Evolutionary conservation across 2,113 vertebrate species (phyloP), one percentile per base, ranked within the genome.

Genomic region (Sinocyclocheilus grahami): DNA sequence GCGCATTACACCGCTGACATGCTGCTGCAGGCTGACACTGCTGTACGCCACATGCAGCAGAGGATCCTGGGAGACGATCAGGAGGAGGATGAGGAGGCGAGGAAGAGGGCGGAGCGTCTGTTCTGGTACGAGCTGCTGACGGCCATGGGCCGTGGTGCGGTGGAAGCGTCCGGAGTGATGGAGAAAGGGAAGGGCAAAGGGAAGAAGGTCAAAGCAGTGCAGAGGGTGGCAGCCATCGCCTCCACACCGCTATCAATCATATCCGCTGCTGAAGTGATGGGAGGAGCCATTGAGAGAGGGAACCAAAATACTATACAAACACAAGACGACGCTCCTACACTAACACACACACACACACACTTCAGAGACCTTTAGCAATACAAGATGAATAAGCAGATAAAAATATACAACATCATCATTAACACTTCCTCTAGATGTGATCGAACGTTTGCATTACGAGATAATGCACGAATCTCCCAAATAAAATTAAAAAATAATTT

Each of bases 251-350:
- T 95, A 72, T 93, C 93, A 51, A 89, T 95, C 88, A 92, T n/a
- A 0, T 92, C 93, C 0, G 93, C 94, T 1, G 94, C 87, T 0
- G 94, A 93, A 82, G 92, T 53, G 18, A 91, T 95, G 87, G 92
- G 92, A 13, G 94, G 95, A 51, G 95, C 94, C 0, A 86, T 95
- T 95, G 86, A 94, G 93, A 55, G 95, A 95, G 71, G 94, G 95
- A 5, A 87, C 90, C 39, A 95, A 94, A 80, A 93, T 95, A 83
- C 48, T 95, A 0, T 92, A 78, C 71, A 95, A 95, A 86, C 94
- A 95, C 89, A 90, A 92, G 22, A 95, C 94, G 84, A 89, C 90
- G 0, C 90, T 95, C 0, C 86, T 93, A 51, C 90, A 71, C 30
- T 94, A 87, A 94, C 30, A 80, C 55, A 42, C 30, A 79, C 10